These are phyloP conservation scores for Anolis sagrei DNA, from an alignment of 2,113 vertebrate genomes.

Conservation along the genomic window DNA sequence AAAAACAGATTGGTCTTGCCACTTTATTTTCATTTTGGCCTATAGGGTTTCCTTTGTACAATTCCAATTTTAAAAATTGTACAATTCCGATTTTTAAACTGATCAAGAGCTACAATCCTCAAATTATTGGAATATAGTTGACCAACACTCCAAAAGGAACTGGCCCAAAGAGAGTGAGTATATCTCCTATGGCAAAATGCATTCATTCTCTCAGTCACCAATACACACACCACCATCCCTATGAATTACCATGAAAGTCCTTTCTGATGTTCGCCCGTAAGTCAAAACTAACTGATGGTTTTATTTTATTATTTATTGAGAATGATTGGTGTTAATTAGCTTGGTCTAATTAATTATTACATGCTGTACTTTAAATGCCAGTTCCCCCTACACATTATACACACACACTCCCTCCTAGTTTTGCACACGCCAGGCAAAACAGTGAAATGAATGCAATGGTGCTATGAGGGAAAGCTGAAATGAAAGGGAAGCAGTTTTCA, in stretches of 20 bases:
- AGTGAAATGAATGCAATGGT: not conserved
- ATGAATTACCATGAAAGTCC: not conserved
- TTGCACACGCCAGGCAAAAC: constrained; percentile 22
- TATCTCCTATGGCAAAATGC: not conserved
- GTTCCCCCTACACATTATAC: constrained; percentile 6
- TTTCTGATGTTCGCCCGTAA: not conserved
- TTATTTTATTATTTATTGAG: constrained; percentile 39
- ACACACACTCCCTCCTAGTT: not conserved
- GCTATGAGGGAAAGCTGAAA: constrained; percentile 10
- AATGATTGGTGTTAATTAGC: constrained; percentile 30
- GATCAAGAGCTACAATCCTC: not conserved
- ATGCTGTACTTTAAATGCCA: constrained; percentile 13
- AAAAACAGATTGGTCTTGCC: not conserved
- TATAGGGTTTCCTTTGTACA: not conserved
- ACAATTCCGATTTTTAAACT: too few relatives aligned
- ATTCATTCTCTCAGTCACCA: not conserved
- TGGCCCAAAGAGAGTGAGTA: not conserved
- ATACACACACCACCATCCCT: too few relatives aligned
- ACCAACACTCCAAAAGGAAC: not conserved
- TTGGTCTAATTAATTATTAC: constrained; percentile 30
- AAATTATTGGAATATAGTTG: not conserved
- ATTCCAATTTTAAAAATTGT: not conserved
- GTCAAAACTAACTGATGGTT: constrained; percentile 16
- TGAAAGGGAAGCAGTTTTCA: constrained; percentile 19
- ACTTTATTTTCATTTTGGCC: not conserved